Evolutionary conservation across 2,797 vertebrate genomes (phyloP), one percentile per base, ranked within the genome.

Genomic region (Rousettus madagascariensis): DNA sequence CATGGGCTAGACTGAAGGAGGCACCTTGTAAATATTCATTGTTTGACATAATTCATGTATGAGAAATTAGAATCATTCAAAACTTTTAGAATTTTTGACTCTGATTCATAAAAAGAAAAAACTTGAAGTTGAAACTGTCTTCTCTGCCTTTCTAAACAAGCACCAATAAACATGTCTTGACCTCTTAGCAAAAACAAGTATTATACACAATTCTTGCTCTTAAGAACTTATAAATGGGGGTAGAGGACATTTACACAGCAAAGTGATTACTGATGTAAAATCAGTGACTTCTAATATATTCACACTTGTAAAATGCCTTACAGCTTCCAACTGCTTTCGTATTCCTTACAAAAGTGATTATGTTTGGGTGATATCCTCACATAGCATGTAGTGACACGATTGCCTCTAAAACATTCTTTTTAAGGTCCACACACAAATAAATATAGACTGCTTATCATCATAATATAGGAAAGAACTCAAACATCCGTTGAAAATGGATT

Each of bases 61-160:
- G 5, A 57, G 15, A 75, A 88, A 83, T 36, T 26, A 63, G 33
- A 88, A 82, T 74, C 20, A 63, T 75, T 57, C 49, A 65, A 90
- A 92, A 65, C 20, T 15, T 91, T 82, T 69, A 95, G 8, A 28
- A 86, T 65, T 74, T 15, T 86, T 83, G 33, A 63, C 26, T 86
- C 26, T 86, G 38, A 86, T 89, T 94, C 16, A 86, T 41, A 83
- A 78, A 91, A 94, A 65, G 53, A 57, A 84, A 91, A 85, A 86
- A 74, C 15, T 30, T 69, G 12, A 51, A 49, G n/a, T 86, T 30
- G 49, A 92, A 87, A 90, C 28, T 83, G 20, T 8, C 20, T 95
- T 89, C 82, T 97, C 13, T 68, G 17, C 33, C 63, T 78, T 94
- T 77, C 46, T 72, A 80, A 89, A 38, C 85, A 85, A 88, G 38